These are phyloP conservation scores for Oryzias woworae DNA, from an alignment of 2,113 vertebrate genomes.

Conservation along the genomic window DNA sequence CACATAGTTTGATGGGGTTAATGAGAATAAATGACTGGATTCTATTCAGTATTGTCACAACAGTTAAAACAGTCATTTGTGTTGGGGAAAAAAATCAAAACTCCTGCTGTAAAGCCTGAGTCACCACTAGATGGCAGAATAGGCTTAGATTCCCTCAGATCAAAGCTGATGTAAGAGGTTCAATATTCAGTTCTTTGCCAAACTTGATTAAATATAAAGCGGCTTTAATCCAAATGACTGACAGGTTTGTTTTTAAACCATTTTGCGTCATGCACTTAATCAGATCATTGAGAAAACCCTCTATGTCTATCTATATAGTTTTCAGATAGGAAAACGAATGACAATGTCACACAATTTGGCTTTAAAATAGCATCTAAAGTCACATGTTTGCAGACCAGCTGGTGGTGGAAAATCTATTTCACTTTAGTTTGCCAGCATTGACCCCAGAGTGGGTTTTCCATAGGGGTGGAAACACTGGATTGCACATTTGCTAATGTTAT, in stretches of 20 bases:
- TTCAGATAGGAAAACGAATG: too few species aligned
- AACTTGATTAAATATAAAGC: not conserved
- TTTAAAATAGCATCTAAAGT: too few species aligned
- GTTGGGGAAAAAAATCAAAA: not conserved
- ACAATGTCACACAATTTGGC: too few species aligned
- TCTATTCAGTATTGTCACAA: not conserved
- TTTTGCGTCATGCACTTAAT: not conserved
- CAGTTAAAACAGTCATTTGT: not conserved
- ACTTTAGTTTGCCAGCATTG: slow-evolving; percentile 47
- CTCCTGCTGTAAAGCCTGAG: too few species aligned
- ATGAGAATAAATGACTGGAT: too few species aligned
- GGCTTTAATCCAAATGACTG: not conserved
- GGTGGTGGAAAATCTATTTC: slow-evolving; percentile 43
- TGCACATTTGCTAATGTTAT: slow-evolving; percentile 19
- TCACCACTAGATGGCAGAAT: slow-evolving; percentile 68
- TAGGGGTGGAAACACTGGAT: slow-evolving; percentile 49
- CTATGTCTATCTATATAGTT: too few species aligned
- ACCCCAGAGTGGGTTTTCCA: slow-evolving; percentile 58
- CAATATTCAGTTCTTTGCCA: not conserved
- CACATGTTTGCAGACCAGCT: too few species aligned
- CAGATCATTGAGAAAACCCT: too few species aligned
- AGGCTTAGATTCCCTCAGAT: slow-evolving; percentile 17
- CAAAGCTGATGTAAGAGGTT: not conserved
- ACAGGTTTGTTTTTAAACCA: slow-evolving; percentile 2
- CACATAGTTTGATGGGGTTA: too few species aligned